Conservation (phyloP, 2,797 vertebrate genomes). For the Sorex maritimensis region DNA sequence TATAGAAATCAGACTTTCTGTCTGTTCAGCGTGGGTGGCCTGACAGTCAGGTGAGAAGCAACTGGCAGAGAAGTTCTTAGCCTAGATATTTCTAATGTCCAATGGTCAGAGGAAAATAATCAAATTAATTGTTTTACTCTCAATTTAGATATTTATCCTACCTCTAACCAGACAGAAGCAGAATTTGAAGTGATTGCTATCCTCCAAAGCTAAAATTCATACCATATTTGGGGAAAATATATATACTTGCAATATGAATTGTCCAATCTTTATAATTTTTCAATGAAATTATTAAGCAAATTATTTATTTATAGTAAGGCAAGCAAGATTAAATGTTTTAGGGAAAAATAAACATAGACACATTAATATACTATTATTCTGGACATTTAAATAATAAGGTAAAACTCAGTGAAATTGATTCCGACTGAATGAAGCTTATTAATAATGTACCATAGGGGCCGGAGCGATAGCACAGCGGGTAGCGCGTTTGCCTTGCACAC, state of each 20-base stretch:
- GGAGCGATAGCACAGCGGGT: neutral
- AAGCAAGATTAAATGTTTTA: slow-evolving; percentile 55
- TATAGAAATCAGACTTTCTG: slow-evolving; percentile 60
- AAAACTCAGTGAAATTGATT: neutral
- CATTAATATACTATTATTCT: slow-evolving; percentile 13
- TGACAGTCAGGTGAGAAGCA: slow-evolving; percentile 34
- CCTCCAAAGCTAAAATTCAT: neutral
- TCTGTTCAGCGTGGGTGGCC: slow-evolving; percentile 53
- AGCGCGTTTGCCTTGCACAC: neutral
- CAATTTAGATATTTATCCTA: slow-evolving; percentile 21
- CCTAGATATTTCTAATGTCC: slow-evolving; percentile 15
- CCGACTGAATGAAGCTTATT: slow-evolving; percentile 57
- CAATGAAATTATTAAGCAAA: slow-evolving; percentile 31
- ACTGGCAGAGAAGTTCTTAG: neutral
- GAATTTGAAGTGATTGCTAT: slow-evolving; percentile 46
- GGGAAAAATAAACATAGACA: neutral
- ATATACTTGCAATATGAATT: neutral
- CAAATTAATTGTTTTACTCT: slow-evolving; percentile 49
- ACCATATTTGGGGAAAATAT: slow-evolving; percentile 9
- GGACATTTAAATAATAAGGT: neutral
- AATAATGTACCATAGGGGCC: neutral
- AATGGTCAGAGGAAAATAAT: slow-evolving; percentile 31
- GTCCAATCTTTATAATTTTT: slow-evolving; percentile 46
- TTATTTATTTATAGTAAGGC: slow-evolving; percentile 7
- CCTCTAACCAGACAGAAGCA: slow-evolving; percentile 38